Conservation (phyloP, 2,888 invertebrate species). For the Polymixis flavicincta region DNA sequence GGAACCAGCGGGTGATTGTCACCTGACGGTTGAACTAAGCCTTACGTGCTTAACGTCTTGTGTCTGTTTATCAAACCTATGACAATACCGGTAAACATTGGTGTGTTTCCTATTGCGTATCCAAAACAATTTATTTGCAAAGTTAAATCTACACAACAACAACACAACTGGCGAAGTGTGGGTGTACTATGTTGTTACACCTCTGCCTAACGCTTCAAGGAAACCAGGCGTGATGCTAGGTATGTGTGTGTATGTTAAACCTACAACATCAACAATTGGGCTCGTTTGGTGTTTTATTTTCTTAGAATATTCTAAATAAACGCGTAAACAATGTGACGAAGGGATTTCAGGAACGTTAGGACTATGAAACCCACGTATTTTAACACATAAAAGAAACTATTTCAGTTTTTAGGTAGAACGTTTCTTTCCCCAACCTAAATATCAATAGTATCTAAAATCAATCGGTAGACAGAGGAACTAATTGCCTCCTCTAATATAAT, state of each 20-base stretch:
- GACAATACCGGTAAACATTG: constrained; percentile 41
- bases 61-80: constrained; percentile 34
- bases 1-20: constrained; percentile 69
- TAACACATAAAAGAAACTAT: neutral
- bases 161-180: neutral
- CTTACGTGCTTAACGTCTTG: constrained; percentile 52
- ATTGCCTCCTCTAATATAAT: neutral
- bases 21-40: constrained; percentile 70
- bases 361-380: constrained; percentile 3
- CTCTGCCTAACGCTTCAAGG: neutral
- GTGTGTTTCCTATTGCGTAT: neutral
- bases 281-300: neutral
- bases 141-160: neutral
- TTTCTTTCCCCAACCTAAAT: neutral
- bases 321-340: neutral
- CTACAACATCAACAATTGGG: neutral
- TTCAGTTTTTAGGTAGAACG: constrained; percentile 11
- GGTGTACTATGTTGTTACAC: neutral
- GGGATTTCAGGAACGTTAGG: neutral
- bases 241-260: neutral
- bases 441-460: neutral
- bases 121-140: neutral
- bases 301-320: neutral
- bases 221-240: neutral
- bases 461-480: neutral